Percentiles rank a stretch among this genome's conserved stretches.
phyloP scores from a whole-genome alignment of 2,113 vertebrate species.

The Melospiza georgiana region DNA sequence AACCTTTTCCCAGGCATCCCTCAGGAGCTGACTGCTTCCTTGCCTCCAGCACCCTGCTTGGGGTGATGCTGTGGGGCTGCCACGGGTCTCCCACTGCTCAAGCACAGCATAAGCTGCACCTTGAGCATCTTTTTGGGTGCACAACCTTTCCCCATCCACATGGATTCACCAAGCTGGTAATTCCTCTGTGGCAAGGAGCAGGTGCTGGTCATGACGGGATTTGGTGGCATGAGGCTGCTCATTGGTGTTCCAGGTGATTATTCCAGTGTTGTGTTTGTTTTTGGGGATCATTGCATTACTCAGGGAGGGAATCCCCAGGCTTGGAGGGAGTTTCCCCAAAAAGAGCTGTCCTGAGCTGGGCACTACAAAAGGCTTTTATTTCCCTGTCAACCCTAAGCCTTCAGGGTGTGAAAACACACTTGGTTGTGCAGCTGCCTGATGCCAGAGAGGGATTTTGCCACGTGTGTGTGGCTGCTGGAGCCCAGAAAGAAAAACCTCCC shows the following conservation, averaged over 20 bases:
- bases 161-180: neutral
- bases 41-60: fast-evolving
- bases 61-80: neutral
- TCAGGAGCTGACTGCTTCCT: neutral
- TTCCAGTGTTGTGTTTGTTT: fast-evolving
- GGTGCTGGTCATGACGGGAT: fast-evolving
- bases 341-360: neutral
- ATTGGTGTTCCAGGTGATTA: fast-evolving
- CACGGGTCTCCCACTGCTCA: fast-evolving
- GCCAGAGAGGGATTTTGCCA: neutral
- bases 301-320: neutral
- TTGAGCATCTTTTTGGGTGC: neutral
- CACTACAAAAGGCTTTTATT: neutral
- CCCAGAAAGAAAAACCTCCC: neutral
- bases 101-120: fast-evolving
- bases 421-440: fast-evolving
- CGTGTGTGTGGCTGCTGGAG: fast-evolving
- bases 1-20: conserved; percentile 26
- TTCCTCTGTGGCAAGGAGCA: neutral
- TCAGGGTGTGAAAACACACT: neutral
- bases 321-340: neutral
- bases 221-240: neutral
- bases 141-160: neutral
- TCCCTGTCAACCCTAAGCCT: neutral
- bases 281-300: fast-evolving